Evolutionary conservation across 2,113 vertebrate genomes (phyloP).

Genomic region (Nothoprocta perdicaria): DNA sequence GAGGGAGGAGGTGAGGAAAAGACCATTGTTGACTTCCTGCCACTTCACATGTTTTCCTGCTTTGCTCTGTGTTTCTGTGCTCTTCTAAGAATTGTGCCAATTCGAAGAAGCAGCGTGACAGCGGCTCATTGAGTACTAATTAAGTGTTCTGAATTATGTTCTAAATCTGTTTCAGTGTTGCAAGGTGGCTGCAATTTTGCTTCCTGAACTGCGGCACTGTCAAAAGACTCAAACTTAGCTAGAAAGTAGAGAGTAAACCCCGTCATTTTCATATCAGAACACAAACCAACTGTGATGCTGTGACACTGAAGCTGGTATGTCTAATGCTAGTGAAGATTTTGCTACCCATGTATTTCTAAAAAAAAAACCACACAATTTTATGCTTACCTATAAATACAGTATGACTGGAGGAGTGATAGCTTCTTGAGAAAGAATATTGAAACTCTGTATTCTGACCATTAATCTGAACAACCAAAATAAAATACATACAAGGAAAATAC

Average conservation of each 20-base stretch:
- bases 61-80: neutral
- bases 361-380: neutral
- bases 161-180: slow-evolving; percentile 16
- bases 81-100: neutral
- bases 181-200: slow-evolving; percentile 14
- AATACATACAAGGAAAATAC: neutral
- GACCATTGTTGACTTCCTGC: neutral
- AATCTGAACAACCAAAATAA: neutral
- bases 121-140: slow-evolving; percentile 16
- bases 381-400: neutral
- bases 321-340: slow-evolving; percentile 10
- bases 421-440: neutral
- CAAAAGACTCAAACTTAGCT: neutral
- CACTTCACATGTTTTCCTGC: neutral
- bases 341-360: neutral
- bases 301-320: neutral
- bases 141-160: slow-evolving; percentile 21
- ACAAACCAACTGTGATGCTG: neutral
- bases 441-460: neutral
- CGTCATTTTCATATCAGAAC: neutral
- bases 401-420: neutral
- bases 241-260: neutral
- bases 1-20: neutral
- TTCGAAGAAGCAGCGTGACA: neutral
- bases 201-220: neutral